Percentiles rank a stretch among this genome's conserved stretches.
Conservation (phyloP, 2,888 invertebrate genomes). For the Euzetes globulus region DNA sequence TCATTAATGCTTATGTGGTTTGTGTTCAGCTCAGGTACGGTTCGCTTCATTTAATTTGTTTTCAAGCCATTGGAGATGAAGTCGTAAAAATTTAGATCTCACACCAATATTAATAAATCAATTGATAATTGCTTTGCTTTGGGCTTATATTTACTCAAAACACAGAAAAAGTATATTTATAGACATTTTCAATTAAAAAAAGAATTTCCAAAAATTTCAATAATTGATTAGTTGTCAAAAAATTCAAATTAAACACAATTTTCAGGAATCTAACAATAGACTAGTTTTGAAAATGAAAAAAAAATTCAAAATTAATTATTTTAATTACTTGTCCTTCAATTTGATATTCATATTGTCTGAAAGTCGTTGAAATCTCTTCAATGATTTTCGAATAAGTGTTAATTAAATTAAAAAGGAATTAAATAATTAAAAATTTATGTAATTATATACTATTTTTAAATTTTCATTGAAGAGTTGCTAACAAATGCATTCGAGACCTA, state of each 20-base stretch:
- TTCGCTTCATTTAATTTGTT: background rate
- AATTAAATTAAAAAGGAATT: background rate
- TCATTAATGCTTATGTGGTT: constrained; percentile 1
- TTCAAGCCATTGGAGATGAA: background rate
- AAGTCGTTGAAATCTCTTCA: background rate
- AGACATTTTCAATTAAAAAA: too few species aligned
- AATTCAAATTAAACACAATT: too few species aligned
- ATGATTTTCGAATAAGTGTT: background rate
- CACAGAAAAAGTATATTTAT: too few species aligned
- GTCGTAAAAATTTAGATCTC: background rate
- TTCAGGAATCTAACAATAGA: too few species aligned
- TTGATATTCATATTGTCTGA: background rate
- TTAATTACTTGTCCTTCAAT: background rate
- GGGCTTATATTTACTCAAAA: too few species aligned
- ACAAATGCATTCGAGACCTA: constrained; percentile 26
- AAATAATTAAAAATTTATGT: background rate
- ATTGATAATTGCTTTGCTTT: too few species aligned
- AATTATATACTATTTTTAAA: background rate
- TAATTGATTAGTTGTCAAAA: too few species aligned
- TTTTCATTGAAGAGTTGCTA: background rate
- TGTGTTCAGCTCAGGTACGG: background rate
- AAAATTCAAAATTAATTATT: too few species aligned
- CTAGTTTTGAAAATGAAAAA: too few species aligned
- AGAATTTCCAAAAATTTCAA: too few species aligned
- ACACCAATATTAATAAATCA: too few species aligned